phyloP scores from a whole-genome alignment of 2,888 invertebrate species.

The Melanostoma scalare region DNA sequence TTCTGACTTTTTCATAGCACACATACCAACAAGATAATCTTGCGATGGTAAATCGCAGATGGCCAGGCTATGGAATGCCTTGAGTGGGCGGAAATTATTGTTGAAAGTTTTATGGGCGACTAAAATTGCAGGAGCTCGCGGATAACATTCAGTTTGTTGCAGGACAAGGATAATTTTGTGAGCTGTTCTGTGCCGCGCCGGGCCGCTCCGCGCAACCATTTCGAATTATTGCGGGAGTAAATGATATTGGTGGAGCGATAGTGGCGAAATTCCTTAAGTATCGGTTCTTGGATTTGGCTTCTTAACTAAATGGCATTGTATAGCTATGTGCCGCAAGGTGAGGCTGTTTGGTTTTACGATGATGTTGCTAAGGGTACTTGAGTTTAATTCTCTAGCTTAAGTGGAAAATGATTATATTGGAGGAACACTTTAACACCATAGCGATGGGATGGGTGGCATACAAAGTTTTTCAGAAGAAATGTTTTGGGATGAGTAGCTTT shows the following conservation, averaged over 20 bases:
- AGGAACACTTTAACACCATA: neutral
- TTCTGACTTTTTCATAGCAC: constrained; percentile 22
- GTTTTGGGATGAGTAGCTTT: neutral
- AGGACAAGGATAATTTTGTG: constrained; percentile 44
- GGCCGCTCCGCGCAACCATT: neutral
- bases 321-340: constrained; percentile 37
- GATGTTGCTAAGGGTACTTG: constrained; percentile 31
- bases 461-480: neutral
- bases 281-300: constrained; percentile 32
- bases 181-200: neutral
- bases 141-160: constrained; percentile 62
- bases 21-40: constrained; percentile 45
- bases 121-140: constrained; percentile 70
- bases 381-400: constrained; percentile 28
- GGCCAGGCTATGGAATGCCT: constrained; percentile 55
- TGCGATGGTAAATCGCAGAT: constrained; percentile 53
- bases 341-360: constrained; percentile 57
- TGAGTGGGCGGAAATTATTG: constrained; percentile 69
- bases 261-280: constrained; percentile 49
- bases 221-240: constrained; percentile 57
- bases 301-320: constrained; percentile 23
- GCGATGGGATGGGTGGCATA: neutral
- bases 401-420: constrained; percentile 38
- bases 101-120: constrained; percentile 70
- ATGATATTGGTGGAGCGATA: constrained; percentile 57